Evolutionary conservation across 2,797 vertebrate genomes (phyloP).

Genomic region (Anguilla anguilla): DNA sequence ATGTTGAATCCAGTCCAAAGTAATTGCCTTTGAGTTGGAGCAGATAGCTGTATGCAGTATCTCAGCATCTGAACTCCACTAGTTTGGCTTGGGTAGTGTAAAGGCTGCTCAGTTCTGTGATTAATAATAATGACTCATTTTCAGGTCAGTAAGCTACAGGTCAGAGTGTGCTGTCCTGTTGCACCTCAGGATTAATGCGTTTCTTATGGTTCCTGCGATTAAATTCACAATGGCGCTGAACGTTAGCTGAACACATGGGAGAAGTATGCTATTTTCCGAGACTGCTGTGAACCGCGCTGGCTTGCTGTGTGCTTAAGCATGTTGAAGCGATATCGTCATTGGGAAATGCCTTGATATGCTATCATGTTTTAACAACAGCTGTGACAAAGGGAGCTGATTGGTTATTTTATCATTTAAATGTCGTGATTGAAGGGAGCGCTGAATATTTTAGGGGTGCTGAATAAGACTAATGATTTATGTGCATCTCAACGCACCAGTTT

Average conservation of each 20-base stretch:
- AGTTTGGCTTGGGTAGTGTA: not conserved
- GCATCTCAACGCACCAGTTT: not conserved
- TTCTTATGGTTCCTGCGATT: conserved; percentile 34
- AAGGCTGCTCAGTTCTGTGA: not conserved
- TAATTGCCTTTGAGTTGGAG: not conserved
- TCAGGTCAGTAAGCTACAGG: not conserved
- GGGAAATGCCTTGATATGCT: conserved; percentile 3
- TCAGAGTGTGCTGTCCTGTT: conserved; percentile 22
- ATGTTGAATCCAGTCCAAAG: not conserved
- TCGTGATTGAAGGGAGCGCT: not conserved
- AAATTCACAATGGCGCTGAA: conserved; percentile 24
- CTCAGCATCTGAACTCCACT: not conserved
- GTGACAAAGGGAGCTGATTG: not conserved
- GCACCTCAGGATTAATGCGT: conserved; percentile 1
- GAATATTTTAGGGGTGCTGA: not conserved
- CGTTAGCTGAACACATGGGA: not conserved
- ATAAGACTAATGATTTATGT: not conserved
- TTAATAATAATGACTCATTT: not conserved
- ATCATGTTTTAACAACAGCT: not conserved
- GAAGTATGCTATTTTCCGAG: conserved; percentile 12
- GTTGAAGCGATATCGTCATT: conserved; percentile 20
- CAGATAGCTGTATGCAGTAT: not conserved
- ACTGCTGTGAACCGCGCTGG: conserved; percentile 4
- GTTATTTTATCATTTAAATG: conserved; percentile 17
- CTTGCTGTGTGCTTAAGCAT: conserved; percentile 6